Evolutionary conservation across 2,797 vertebrate genomes (phyloP).

Genomic region (Catostomus latipinnis): DNA sequence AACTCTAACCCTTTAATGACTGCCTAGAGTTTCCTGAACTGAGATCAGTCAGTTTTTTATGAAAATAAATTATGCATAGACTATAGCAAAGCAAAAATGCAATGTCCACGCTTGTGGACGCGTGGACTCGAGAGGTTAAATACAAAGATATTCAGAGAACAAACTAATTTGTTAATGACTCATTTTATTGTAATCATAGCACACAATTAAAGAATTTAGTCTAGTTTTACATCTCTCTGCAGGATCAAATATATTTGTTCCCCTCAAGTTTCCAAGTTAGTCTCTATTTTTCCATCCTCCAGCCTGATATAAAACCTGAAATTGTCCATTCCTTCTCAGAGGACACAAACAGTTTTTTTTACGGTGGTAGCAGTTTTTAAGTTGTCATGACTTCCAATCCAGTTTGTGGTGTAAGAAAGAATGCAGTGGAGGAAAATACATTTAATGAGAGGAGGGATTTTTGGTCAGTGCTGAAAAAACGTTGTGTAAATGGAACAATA

Average conservation of each 20-base stretch:
- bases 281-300: conserved; percentile 1
- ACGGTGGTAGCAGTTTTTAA: conserved; percentile 43
- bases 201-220: background rate
- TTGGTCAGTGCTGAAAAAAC: conserved; percentile 27
- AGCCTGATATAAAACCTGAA: conserved; percentile 13
- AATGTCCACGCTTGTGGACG: no score
- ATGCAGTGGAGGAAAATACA: conserved; percentile 68
- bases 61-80: no score
- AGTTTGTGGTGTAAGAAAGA: conserved; percentile 71
- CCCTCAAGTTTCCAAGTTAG: conserved; percentile 47
- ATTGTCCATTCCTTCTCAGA: conserved; percentile 19
- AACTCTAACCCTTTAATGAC: no score
- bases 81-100: no score
- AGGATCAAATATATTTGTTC: conserved; percentile 42
- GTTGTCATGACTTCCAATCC: conserved; percentile 67
- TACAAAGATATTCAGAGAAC: conserved; percentile 3
- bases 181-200: background rate
- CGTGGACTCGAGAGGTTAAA: background rate
- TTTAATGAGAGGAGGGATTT: conserved; percentile 65
- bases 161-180: no score
- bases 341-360: conserved; percentile 38
- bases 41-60: no score
- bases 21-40: no score
- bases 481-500: conserved; percentile 48
- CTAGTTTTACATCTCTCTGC: background rate